Percentiles rank a stretch among this genome's conserved stretches.
These are phyloP conservation scores for Pseudomugil gertrudae DNA, from an alignment of 2,797 vertebrate genomes.

Conservation along the genomic window DNA sequence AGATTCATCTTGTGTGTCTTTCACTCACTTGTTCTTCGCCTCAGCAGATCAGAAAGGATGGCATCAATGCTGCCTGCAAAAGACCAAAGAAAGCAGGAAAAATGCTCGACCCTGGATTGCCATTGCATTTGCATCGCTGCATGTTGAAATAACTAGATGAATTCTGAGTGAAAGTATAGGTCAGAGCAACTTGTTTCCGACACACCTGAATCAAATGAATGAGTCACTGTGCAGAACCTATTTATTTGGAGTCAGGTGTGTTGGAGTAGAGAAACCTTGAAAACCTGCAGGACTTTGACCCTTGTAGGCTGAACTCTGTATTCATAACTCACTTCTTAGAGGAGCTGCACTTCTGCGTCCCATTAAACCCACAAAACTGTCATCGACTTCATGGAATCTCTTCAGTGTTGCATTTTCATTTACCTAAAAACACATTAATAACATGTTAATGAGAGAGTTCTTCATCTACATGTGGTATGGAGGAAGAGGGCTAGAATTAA, in stretches of 20 bases:
- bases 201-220: no score
- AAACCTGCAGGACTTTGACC: no score
- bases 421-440: constrained; percentile 16
- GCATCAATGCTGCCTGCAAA: constrained; percentile 55
- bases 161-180: neutral
- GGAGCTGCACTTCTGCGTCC: constrained; percentile 66
- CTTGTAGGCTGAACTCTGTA: neutral
- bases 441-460: neutral
- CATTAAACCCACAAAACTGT: constrained; percentile 77
- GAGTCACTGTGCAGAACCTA: no score
- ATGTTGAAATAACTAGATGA: neutral
- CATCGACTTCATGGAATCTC: constrained; percentile 57
- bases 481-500: neutral
- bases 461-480: neutral
- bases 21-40: constrained; percentile 56
- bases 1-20: no score
- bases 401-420: constrained; percentile 35
- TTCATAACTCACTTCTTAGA: constrained; percentile 29
- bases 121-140: neutral
- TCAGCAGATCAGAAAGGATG: constrained; percentile 61
- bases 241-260: neutral
- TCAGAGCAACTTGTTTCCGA: no score
- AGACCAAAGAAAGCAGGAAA: constrained; percentile 6
- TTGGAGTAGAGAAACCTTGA: no score
- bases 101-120: neutral